Evolutionary conservation across 2,113 vertebrate species (phyloP), one percentile per base, ranked within the genome.

Genomic region (Podilymbus podiceps): DNA sequence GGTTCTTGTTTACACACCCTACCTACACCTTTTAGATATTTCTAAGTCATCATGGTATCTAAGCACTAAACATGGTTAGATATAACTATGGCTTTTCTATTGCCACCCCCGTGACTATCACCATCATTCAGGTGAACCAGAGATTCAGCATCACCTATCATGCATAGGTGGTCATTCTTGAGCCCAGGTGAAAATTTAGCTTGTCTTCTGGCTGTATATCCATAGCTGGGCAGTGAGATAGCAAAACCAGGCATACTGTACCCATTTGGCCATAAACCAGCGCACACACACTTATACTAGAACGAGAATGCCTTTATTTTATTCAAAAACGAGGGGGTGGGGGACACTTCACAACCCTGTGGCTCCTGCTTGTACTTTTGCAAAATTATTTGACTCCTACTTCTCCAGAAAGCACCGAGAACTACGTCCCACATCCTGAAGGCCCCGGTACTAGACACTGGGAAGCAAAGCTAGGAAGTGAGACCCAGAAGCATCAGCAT

Each of bases 231-330:
- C 28, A 55, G 16, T 9, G 14, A 73, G 47, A 74, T 7, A 42
- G 49, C 20, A 9, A 74, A 85, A 83, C 7, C 0, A 0, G 8
- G 59, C 21, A 38, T 30, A 76, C 25, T 52, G 49, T 3, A 0
- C 24, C 74, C 13, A 6, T 67, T 30, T 49, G 15, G 38, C 19
- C 63, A 40, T 28, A 85, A 91, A 68, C 13, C 22, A 75, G 21
- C 0, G 0, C 9, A 19, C 0, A 1, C 24, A 33, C 8, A 8
- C 9, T 50, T 67, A 19, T 2, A 59, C 12, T 20, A 53, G 21
- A 90, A 44, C 17, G 62, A n/a, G 2, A 17, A 12, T 5, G 1
- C 17, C 62, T 50, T 30, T 1, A 6, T 14, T 68, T 83, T 76
- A 33, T 22, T 69, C 5, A 42, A 46, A 85, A 60, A 28, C 66